phyloP scores from a whole-genome alignment of 2,113 vertebrate species.

The Dasyprocta punctata region DNA sequence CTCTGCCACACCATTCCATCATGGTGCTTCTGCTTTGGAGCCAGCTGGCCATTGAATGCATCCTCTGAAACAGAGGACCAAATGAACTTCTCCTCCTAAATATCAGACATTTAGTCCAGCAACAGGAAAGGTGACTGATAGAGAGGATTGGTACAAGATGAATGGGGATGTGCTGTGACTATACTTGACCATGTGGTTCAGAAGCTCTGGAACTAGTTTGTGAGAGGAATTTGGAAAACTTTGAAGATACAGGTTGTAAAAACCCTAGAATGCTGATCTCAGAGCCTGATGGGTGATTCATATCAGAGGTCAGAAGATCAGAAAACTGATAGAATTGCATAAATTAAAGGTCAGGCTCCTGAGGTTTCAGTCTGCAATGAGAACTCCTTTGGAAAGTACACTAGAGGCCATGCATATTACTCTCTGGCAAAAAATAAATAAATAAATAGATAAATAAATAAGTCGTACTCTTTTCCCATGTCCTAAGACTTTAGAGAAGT shows the following conservation, averaged over 20 bases:
- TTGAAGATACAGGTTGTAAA: background rate
- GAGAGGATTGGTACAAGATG: background rate
- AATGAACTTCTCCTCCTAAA: background rate
- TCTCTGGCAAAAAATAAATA: background rate
- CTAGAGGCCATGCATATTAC: background rate
- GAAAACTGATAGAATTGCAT: background rate
- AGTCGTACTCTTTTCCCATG: background rate
- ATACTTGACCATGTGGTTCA: background rate
- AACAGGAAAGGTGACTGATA: background rate
- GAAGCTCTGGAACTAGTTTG: background rate
- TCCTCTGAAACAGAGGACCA: background rate
- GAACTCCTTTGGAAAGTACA: background rate
- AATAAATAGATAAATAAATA: too few species aligned
- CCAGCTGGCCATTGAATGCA: background rate
- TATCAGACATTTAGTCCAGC: background rate
- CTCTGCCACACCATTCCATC: background rate
- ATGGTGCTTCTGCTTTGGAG: background rate
- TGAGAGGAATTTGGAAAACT: background rate
- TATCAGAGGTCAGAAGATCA: background rate
- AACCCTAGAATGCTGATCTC: background rate
- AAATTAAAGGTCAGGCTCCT: background rate
- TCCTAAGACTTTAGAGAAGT: background rate
- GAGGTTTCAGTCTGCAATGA: background rate
- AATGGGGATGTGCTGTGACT: background rate
- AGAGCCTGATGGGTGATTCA: background rate